Evolutionary conservation across 1,140 invertebrate genomes (phyloP).

Genomic region (Hyles euphorbiae): DNA sequence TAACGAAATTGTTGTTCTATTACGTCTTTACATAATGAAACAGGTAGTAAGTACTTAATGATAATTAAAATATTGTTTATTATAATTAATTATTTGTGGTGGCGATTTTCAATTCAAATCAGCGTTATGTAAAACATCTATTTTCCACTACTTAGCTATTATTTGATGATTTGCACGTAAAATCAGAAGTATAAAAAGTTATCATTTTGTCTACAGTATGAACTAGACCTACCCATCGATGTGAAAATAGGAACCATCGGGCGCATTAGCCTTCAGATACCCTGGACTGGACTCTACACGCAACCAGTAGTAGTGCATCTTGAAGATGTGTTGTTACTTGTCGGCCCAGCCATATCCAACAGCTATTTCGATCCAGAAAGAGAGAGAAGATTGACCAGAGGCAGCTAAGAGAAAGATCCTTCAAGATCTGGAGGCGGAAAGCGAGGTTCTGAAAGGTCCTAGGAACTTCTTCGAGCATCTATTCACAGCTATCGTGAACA

Average conservation of each 20-base stretch:
- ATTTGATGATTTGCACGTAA: no score
- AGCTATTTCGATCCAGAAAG: constrained; percentile 84
- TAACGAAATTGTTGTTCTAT: no score
- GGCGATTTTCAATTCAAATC: no score
- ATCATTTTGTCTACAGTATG: constrained; percentile 79
- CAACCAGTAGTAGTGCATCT: constrained; percentile 82
- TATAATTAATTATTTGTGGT: no score
- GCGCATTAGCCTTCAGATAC: constrained; percentile 85
- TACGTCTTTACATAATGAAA: no score
- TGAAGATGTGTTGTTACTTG: constrained; percentile 86
- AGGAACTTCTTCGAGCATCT: constrained; percentile 83
- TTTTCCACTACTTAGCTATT: no score
- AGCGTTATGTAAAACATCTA: no score
- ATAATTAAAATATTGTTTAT: no score
- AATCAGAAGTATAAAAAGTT: no score
- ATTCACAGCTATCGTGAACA: constrained; percentile 85
- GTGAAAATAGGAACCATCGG: constrained; percentile 87
- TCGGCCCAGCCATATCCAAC: constrained; percentile 82
- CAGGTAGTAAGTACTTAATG: no score
- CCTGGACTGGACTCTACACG: constrained; percentile 84
- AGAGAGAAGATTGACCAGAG: constrained; percentile 83
- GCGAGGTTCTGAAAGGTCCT: constrained; percentile 71
- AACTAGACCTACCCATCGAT: constrained; percentile 87
- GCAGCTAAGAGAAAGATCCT: constrained; percentile 82
- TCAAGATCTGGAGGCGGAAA: constrained; percentile 72